Evolutionary conservation across 2,797 vertebrate genomes (phyloP), one percentile per base, ranked within the genome.

Genomic region (Fistularia commersonii): DNA sequence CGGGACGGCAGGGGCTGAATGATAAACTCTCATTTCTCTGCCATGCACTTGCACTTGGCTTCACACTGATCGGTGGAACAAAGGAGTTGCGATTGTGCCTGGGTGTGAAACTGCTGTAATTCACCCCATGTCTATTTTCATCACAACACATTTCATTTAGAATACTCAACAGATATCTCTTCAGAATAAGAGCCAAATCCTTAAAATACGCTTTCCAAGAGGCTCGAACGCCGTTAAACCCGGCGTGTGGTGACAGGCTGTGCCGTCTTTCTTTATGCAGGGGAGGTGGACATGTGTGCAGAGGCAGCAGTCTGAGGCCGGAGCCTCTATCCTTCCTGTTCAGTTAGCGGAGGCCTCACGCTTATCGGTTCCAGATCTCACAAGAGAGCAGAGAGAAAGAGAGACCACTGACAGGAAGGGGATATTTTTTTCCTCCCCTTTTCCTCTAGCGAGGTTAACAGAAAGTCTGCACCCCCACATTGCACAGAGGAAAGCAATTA

Each of bases 381-480:
- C 82, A 79, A 82, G 79, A 85, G 74, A 72, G 77, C 76, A 83
- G 77, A 83, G 72, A 79, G 62, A 80, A 57, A 74, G 56, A 70
- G 73, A 85, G 78, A 80, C 72, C 79, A 76, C 85, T 76, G 76
- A 87, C 82, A 87, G 84, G 86, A 87, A 88, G 80, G 79, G 76
- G 66, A 71, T 56, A 72, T 79, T 72, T 69, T 1, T 10, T 11
- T 6, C 44, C n/a, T 23, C n/a, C 43, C 8, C 47, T 63, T 61
- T 72, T 32, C 67, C 66, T 80, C 69, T 58, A 66, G 72, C 57
- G 45, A 75, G 76, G 79, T 84, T 85, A 79, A 84, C 79, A 84
- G 81, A 87, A 87, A 63, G 73, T 80, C 77, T 80, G 77, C 71
- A 71, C 71, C 81, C 70, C 75, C 64, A 74, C 83, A 72, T 78